Base-by-base conservation (phyloP, 2,797 vertebrate species). In the Schizopygopsis malacanthus region DNA sequence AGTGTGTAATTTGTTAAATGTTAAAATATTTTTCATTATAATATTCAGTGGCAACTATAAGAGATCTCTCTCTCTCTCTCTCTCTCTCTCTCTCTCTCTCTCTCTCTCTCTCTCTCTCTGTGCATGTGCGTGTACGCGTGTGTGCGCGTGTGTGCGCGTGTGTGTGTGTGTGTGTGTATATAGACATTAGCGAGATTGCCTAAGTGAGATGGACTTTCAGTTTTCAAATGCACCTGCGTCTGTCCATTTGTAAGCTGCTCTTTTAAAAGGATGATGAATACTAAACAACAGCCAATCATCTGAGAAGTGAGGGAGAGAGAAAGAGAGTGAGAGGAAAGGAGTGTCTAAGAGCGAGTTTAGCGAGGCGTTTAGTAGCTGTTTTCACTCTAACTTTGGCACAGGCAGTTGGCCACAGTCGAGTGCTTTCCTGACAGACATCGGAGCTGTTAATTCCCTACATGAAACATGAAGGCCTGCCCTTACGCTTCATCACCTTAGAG, bases 321-420 rank as follows among this genome's bases (percentile, higher is more conserved):
- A 22, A 45, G 33, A 81, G 43, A 78, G 52, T 1, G 8, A 79
- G 81, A 78, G 33, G 47, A 41, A 37, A 72, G n/a, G 25, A 47
- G 39, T 41, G 56, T 71, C 47, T 11, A 33, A 72, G 50, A 75
- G 20, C 63, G 72, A 52, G 71, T 67, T 87, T 87, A 91, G 75
- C 61, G 59, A 82, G 67, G 71, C 88, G 72, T 90, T 91, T 84
- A 88, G 87, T 87, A 81, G 84, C 87, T 79, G 81, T 91, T 88
- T 91, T 90, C 87, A 89, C 84, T 83, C 85, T 89, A 82, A 83
- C 83, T 91, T 91, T 89, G 87, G 81, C 86, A 72, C 72, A 84
- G 82, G 77, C 84, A 82, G 72, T 72, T 85, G 69, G 76, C 75
- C 86, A 87, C 87, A 86, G 80, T 69, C 67, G 82, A 87, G 85